Conservation (phyloP, 2,797 vertebrate species). For the Neopelma chrysocephalum region DNA sequence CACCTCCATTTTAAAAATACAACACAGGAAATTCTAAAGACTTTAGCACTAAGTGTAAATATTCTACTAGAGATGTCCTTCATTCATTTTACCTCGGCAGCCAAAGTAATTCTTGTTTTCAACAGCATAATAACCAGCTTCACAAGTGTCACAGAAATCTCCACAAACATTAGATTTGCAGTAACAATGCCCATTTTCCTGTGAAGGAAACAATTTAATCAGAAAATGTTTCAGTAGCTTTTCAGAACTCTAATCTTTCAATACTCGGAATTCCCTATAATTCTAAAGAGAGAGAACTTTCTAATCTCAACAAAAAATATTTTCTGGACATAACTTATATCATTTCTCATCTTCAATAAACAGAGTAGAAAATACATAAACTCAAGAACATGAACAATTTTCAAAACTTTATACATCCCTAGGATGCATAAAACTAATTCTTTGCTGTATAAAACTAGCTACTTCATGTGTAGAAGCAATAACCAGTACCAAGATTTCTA, state of each 20-base stretch:
- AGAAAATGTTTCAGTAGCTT: not conserved
- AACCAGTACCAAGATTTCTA: not conserved
- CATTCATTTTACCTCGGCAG: slow-evolving; percentile 83
- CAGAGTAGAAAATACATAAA: not conserved
- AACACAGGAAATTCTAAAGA: not conserved
- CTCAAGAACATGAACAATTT: not conserved
- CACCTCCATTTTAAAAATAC: not conserved
- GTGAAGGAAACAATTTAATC: not conserved
- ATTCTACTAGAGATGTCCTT: not conserved
- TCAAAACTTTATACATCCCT: not conserved
- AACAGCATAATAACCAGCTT: slow-evolving; percentile 85
- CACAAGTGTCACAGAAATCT: slow-evolving; percentile 82
- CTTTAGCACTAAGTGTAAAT: not conserved
- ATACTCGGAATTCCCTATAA: not conserved
- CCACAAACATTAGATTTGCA: slow-evolving; percentile 87
- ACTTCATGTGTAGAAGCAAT: not conserved
- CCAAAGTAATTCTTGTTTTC: slow-evolving; percentile 89
- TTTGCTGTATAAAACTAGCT: not conserved
- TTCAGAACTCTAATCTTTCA: not conserved
- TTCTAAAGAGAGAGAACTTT: not conserved
- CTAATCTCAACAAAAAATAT: not conserved
- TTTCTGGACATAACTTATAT: not conserved
- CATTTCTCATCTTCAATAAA: not conserved
- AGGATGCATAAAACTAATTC: not conserved
- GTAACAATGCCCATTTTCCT: slow-evolving; percentile 86